Percentiles rank a stretch among this genome's conserved stretches.
phyloP scores from a whole-genome alignment of 2,888 invertebrate species.

The Pasiphila rectangulata region DNA sequence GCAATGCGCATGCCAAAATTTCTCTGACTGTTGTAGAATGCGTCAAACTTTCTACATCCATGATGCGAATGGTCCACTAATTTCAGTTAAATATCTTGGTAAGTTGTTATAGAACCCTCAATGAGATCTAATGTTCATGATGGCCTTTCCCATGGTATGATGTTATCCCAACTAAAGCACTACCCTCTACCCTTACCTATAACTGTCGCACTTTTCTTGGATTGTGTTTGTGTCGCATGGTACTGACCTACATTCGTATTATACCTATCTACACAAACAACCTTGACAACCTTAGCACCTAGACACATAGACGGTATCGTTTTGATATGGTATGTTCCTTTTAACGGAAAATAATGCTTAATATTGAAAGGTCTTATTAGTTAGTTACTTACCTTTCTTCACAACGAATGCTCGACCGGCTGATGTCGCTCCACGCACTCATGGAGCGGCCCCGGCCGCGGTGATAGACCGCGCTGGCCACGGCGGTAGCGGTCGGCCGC shows the following conservation, averaged over 20 bases:
- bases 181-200: constrained; percentile 4
- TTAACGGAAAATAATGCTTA: not conserved
- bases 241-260: constrained; percentile 9
- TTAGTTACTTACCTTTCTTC: constrained; percentile 84
- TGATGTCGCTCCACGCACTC: constrained; percentile 94
- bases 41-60: constrained; percentile 49
- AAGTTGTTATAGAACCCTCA: constrained; percentile 54
- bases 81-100: constrained; percentile 41
- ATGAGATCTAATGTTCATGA: constrained; percentile 12
- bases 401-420: constrained; percentile 89
- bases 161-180: constrained; percentile 7
- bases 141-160: constrained; percentile 36
- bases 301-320: not conserved
- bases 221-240: constrained; percentile 42
- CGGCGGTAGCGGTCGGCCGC: constrained; percentile 65
- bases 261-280: not conserved
- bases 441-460: constrained; percentile 85
- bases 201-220: constrained; percentile 31
- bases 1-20: constrained; percentile 59
- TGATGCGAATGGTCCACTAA: constrained; percentile 48
- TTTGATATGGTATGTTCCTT: not conserved
- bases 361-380: not conserved
- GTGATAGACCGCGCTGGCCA: constrained; percentile 71
- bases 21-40: constrained; percentile 50
- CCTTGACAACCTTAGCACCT: constrained; percentile 5